Evolutionary conservation across 2,113 vertebrate species (phyloP), one percentile per base, ranked within the genome.

Genomic region (Cariama cristata): DNA sequence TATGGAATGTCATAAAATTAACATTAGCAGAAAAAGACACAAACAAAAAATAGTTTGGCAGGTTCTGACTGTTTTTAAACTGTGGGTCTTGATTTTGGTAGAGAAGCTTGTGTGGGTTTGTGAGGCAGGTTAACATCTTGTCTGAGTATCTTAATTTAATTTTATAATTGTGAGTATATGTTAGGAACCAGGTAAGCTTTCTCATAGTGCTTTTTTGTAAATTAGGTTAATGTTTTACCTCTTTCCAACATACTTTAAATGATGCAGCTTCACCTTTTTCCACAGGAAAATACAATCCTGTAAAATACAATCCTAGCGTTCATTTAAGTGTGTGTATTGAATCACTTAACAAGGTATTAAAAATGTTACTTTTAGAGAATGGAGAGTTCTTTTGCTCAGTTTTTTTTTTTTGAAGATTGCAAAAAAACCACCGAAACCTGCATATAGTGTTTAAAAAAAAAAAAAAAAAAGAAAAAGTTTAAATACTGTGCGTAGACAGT

Each of bases 361-460:
- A 55, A 42, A 8, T 47, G 14, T 16, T 49, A 12, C 35, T 88
- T 20, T 3, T 22, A 26, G 42, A n/a, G 63, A 86, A 52, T 33
- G 68, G 24, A 42, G 44, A 12, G 12, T 80, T 86, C 59, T 68
- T n/a, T n/a, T 62, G 49, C 42, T 62, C 19, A 8, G 47, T 50
- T 79, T 44, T 27, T 50, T 79, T 44, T 27, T 72, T 77, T 62
- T 28, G 21, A 58, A 44, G 30, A 20, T 6, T 27, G 27, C 3
- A 33, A 69, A 44, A 33, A 64, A 38, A 6, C 22, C 8, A 3
- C 50, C 13, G 4, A 73, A 68, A 16, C 6, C 32, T 0, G 0
- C 20, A 42, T 52, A 11, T 44, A 75, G 33, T 44, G 38, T 38
- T 38, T n/a, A n/a, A n/a, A n/a, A 38, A 60, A 27, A 26, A 60